Base-by-base conservation (phyloP, 2,113 vertebrate species). In the Haplochromis vanheusdeni region DNA sequence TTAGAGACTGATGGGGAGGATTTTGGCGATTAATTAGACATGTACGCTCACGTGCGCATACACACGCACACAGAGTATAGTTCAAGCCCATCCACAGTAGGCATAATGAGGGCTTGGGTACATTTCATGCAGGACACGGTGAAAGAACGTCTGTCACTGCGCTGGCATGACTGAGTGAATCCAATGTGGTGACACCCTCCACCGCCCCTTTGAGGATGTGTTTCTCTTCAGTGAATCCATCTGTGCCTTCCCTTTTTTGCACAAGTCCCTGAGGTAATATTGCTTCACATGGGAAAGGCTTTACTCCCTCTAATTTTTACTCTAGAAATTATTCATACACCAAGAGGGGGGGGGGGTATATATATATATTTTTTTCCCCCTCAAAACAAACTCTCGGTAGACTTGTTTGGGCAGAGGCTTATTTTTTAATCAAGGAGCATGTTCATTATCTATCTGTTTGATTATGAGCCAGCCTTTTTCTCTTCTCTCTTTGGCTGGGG, bases 21-120 rank as follows among this genome's bases (percentile, higher is more conserved):
- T 90, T 94, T 86, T 79, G 52, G 81, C 23, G 75, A 92, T 93
- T 93, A 93, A 94, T 94, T 94, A 87, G 90, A 90, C 87, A 68
- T 87, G 89, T 89, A 65, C 70, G 81, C 68, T 49, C 75, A 83
- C 52, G 68, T 81, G 81, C 35, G 2, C 19, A 40, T 87, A 49
- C 81, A 16, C 79, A 52, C 54, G 12, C 86, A 88, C 89, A 87
- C 60, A 79, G 13, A 28, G 19, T 7, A 17, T 40, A 55, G 82
- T 68, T 88, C 91, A 94, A 84, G 88, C 89, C 89, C 82, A 52
- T 82, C 80, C 80, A 52, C 87, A 81, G 92, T 92, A 52, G 49
- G 49, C 80, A 9, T 93, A 94, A 93, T 93, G 89, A 93, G 92
- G 88, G 33, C 85, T 90, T 85, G 90, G 90, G 86, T 86, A 81